phyloP scores from a whole-genome alignment of 2,113 vertebrate species.

The Pandion haliaetus region DNA sequence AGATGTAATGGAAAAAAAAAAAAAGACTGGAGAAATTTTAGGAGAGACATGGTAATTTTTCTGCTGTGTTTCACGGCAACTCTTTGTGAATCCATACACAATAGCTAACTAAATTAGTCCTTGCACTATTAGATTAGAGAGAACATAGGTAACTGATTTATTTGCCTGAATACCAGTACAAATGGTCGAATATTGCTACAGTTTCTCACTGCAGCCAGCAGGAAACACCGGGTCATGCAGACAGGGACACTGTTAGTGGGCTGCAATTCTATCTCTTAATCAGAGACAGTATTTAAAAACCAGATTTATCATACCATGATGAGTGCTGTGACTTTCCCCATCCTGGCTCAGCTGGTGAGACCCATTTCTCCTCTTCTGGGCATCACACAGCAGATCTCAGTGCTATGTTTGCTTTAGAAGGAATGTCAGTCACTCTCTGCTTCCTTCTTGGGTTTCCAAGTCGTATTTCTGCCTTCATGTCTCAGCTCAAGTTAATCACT shows the following conservation, averaged over 20 bases:
- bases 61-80: background rate
- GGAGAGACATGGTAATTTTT: background rate
- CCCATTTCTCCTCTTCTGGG: background rate
- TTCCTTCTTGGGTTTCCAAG: background rate
- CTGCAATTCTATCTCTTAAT: background rate
- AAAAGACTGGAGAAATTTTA: background rate
- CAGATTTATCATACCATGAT: background rate
- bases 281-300: background rate
- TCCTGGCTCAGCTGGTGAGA: background rate
- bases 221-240: background rate
- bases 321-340: background rate
- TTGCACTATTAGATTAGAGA: background rate
- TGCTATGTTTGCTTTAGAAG: background rate
- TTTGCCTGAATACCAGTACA: background rate
- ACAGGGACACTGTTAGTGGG: background rate
- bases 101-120: background rate
- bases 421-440: background rate
- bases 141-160: background rate
- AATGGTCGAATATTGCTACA: background rate
- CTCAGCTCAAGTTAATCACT: conserved; percentile 2
- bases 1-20: background rate
- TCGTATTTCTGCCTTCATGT: background rate
- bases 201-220: background rate
- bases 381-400: background rate
- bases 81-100: background rate